Evolutionary conservation across 2,113 vertebrate genomes (phyloP).

Genomic region (Dasyprocta punctata): DNA sequence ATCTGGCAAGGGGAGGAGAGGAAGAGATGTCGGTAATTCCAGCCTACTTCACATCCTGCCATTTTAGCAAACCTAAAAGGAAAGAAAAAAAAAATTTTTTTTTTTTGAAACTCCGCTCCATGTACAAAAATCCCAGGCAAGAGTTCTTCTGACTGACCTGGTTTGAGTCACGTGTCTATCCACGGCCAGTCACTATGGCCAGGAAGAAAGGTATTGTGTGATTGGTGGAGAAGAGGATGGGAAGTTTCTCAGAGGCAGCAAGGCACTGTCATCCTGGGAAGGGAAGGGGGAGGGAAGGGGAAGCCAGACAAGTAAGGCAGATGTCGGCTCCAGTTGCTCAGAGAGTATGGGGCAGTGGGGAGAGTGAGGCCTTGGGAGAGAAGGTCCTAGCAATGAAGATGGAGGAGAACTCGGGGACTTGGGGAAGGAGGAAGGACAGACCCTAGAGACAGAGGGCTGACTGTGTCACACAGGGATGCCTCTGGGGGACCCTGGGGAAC

Average conservation of each 20-base stretch:
- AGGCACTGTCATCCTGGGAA: neutral
- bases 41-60: neutral
- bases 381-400: neutral
- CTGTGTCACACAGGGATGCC: neutral
- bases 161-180: neutral
- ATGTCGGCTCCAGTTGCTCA: neutral
- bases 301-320: neutral
- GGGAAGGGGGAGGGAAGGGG: neutral
- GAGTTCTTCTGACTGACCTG: conserved; percentile 47
- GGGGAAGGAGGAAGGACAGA: neutral
- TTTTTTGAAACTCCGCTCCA: neutral
- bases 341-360: neutral
- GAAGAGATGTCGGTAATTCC: neutral
- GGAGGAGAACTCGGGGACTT: neutral
- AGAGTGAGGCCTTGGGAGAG: neutral
- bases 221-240: neutral
- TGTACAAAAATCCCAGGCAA: conserved; percentile 26
- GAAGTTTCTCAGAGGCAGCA: neutral
- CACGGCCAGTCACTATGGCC: conserved; percentile 3
- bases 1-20: neutral
- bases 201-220: neutral
- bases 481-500: neutral
- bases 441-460: neutral
- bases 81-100: neutral
- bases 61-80: neutral